These are phyloP conservation scores for Colaptes auratus DNA, from an alignment of 2,113 vertebrate genomes.

Conservation along the genomic window DNA sequence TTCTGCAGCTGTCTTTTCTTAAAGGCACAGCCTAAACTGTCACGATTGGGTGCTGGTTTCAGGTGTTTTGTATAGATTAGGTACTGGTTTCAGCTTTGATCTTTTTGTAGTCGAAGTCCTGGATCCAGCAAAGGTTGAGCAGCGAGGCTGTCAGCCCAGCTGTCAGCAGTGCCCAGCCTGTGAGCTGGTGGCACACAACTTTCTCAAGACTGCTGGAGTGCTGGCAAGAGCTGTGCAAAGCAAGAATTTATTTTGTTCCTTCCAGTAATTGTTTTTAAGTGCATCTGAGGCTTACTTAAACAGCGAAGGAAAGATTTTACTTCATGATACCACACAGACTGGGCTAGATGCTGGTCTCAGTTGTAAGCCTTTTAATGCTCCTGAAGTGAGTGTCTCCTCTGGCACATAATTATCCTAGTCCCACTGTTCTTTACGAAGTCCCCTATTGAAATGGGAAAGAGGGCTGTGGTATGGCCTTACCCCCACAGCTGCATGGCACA, in stretches of 20 bases:
- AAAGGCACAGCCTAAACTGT: too few relatives aligned
- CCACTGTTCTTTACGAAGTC: background rate
- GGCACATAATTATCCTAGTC: background rate
- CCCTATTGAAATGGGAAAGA: background rate
- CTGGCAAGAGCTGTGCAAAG: background rate
- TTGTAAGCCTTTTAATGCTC: background rate
- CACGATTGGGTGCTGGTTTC: too few relatives aligned
- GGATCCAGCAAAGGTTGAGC: background rate
- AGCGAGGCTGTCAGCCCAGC: background rate
- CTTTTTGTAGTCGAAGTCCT: background rate
- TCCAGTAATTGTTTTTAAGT: background rate
- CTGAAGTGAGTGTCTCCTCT: background rate
- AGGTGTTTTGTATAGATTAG: too few relatives aligned
- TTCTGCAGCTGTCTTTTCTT: too few relatives aligned
- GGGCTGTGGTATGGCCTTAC: background rate
- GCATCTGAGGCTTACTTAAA: background rate
- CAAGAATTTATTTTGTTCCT: background rate
- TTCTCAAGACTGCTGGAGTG: background rate
- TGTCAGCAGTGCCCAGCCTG: background rate
- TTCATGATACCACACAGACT: background rate
- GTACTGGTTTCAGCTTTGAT: background rate
- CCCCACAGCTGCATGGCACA: background rate
- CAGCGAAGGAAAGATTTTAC: background rate
- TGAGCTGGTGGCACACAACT: background rate
- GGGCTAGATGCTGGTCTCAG: background rate